Conservation (phyloP, 2,888 invertebrate genomes). For the Pammene fasciana region DNA sequence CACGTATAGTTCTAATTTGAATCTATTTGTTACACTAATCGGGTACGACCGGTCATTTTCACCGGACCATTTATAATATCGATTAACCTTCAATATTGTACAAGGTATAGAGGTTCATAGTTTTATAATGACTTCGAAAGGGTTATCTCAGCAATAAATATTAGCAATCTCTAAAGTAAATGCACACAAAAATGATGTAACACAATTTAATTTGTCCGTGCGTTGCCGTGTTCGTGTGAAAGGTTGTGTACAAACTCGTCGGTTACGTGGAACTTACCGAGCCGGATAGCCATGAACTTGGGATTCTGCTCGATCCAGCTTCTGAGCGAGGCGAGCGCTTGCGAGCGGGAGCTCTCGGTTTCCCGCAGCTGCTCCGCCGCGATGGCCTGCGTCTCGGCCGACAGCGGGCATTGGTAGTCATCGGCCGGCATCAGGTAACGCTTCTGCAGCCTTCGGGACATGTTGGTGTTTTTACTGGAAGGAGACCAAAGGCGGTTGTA, state of each 20-base stretch:
- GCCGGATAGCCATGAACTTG: conserved; percentile 84
- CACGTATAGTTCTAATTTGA: too few species aligned
- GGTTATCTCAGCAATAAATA: too few species aligned
- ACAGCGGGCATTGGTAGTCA: conserved; percentile 85
- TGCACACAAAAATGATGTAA: too few species aligned
- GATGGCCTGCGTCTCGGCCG: conserved; percentile 84
- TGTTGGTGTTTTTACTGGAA: conserved; percentile 48
- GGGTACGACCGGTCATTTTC: too few species aligned
- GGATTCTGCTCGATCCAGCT: conserved; percentile 89
- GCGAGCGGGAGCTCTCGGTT: conserved; percentile 85
- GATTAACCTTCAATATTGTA: too few species aligned
- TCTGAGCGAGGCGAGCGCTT: conserved; percentile 86
- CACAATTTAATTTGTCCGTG: too few species aligned
- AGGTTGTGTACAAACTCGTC: background rate
- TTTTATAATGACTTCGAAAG: too few species aligned
- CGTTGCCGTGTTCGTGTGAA: background rate
- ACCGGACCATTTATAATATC: too few species aligned
- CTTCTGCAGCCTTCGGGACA: conserved; percentile 70
- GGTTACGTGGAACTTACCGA: conserved; percentile 7
- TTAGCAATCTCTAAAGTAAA: too few species aligned
- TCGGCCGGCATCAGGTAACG: conserved; percentile 85
- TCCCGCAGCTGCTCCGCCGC: conserved; percentile 88
- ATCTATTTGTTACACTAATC: too few species aligned
- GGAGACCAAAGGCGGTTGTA: conserved; percentile 13
- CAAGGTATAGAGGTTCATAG: too few species aligned